Base-by-base conservation (phyloP, 2,888 invertebrate genomes). In the Zaprionus bogoriensis region DNA sequence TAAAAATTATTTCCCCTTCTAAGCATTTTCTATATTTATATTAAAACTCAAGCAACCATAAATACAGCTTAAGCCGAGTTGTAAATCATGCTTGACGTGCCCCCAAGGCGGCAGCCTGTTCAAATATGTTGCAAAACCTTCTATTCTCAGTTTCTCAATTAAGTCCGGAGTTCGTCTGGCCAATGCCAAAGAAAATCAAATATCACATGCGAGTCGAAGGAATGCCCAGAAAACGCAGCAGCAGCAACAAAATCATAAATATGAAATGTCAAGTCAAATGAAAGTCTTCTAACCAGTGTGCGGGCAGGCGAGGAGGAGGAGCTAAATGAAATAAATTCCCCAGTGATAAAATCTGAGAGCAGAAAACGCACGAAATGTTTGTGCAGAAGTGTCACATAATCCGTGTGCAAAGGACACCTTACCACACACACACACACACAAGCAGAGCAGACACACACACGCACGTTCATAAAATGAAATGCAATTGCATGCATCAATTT, bases 221-320 rank as follows among this genome's bases (percentile, higher is more conserved):
- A 51, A 42, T 55, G 65, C 28, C 30, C 17, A 22, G 17, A 42
- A 20, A 28, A n/a, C n/a, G n/a, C 25, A 51, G 32, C 10, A n/a
- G 23, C 25, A 47, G 36, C 42, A 50, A 45, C 22, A 14, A 46
- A 41, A 48, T 7, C 51, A 51, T 42, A 57, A 64, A 63, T 74
- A 46, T 64, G 48, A 74, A 58, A 68, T 57, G 59, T 12, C 48
- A 20, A 62, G 39, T 27, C 38, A 65, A 61, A 55, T 54, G 36
- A 66, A 60, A 60, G 53, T n/a, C 51, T 3, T 27, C 32, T 17
- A 41, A 44, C 32, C 32, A 36, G 17, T 17, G n/a, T 10, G 2
- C 9, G 10, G 4, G 17, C 5, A 4, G n/a, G 32, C 14, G 12
- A 28, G 25, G 2, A 1, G 5, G 10, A 4, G n/a, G 38, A 10